phyloP scores from a whole-genome alignment of 2,888 invertebrate genomes.

The Meghimatium bilineatum region DNA sequence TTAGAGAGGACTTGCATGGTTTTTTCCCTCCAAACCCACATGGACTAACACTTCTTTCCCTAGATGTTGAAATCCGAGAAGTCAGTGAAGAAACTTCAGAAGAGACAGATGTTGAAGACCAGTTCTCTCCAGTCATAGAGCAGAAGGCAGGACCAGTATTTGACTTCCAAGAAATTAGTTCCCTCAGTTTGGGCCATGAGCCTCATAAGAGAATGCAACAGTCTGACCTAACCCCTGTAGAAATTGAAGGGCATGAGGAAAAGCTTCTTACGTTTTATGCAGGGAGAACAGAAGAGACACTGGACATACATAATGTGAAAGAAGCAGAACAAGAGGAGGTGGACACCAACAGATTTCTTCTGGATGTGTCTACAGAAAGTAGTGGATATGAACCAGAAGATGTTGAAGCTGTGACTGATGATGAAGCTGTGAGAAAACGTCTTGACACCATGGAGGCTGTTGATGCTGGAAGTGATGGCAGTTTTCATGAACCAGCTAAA shows the following conservation, averaged over 20 bases:
- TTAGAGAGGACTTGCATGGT: conserved; percentile 21
- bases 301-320: neutral
- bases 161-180: conserved; percentile 28
- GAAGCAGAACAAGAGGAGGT: neutral
- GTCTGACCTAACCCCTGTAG: conserved; percentile 27
- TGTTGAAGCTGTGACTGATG: neutral
- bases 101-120: conserved; percentile 73
- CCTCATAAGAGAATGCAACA: neutral
- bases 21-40: conserved; percentile 19
- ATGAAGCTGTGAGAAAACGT: neutral
- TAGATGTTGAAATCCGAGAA: conserved; percentile 65
- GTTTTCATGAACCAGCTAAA: neutral
- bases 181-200: neutral
- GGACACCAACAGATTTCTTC: neutral
- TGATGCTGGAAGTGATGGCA: neutral
- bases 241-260: conserved; percentile 31
- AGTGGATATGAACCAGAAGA: neutral
- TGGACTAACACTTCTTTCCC: conserved; percentile 54
- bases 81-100: conserved; percentile 74
- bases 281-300: neutral
- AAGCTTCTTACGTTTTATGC: neutral
- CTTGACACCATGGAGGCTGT: neutral
- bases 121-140: conserved; percentile 68
- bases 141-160: conserved; percentile 45
- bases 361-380: conserved; percentile 4